Conservation (phyloP, 2,113 vertebrate species). For the Phylloscopus trochiloides region DNA sequence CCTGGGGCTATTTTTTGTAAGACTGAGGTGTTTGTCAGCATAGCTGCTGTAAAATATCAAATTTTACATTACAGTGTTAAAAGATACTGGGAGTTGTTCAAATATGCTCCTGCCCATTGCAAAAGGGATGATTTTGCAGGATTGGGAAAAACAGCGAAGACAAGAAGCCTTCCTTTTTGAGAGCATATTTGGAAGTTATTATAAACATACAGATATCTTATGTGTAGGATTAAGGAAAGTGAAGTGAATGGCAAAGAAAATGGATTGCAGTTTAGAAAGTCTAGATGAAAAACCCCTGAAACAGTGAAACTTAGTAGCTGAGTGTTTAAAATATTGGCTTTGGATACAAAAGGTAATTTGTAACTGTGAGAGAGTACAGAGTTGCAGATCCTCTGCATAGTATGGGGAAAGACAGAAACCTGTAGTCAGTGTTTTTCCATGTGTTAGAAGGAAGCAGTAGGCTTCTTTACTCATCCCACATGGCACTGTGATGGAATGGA, state of each 20-base stretch:
- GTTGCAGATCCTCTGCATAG: accelerated
- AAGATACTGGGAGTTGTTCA: neutral
- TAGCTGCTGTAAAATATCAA: neutral
- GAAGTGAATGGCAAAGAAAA: neutral
- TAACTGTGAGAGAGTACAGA: neutral
- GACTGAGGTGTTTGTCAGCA: neutral
- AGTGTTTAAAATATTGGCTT: neutral
- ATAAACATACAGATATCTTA: neutral
- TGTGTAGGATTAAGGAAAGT: neutral
- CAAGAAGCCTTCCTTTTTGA: neutral
- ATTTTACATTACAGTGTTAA: neutral
- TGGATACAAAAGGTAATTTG: neutral
- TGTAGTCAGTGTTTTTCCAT: neutral
- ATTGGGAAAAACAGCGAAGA: neutral
- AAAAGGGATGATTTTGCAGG: neutral
- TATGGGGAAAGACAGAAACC: neutral
- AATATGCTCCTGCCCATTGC: neutral
- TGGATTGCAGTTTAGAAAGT: neutral
- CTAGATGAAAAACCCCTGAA: neutral
- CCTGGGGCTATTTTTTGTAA: neutral
- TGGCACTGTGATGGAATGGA: neutral
- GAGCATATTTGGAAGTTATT: neutral
- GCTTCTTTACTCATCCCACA: neutral
- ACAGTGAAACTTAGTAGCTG: neutral
- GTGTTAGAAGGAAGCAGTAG: neutral